phyloP scores from a whole-genome alignment of 92 coral and sea anemone species.

The Zoanthus sansibaricus region DNA sequence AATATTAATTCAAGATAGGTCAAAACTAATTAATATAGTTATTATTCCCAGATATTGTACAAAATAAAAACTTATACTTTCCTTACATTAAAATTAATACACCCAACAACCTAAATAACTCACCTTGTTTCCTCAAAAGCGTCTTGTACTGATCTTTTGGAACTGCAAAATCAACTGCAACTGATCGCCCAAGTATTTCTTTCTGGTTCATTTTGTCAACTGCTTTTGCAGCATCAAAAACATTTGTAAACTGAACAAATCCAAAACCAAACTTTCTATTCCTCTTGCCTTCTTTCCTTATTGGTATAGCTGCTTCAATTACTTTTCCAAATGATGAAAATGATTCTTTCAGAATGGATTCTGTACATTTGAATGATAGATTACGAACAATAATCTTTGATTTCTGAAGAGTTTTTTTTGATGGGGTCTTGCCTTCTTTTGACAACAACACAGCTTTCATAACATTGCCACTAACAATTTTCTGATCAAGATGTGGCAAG shows the following conservation, averaged over 20 bases:
- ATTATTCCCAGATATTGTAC: too few species aligned
- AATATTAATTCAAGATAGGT: too few species aligned
- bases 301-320: conserved; percentile 75
- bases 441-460: conserved; percentile 75
- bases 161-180: conserved; percentile 96
- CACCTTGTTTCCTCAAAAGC: conserved; percentile 50
- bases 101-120: neutral
- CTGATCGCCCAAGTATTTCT: conserved; percentile 86
- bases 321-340: conserved; percentile 83
- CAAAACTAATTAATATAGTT: too few species aligned
- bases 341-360: conserved; percentile 67
- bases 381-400: conserved; percentile 90
- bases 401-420: conserved; percentile 72
- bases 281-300: conserved; percentile 69
- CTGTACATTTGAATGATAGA: conserved; percentile 87
- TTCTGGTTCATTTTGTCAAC: conserved; percentile 82
- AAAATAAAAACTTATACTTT: too few species aligned
- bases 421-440: conserved; percentile 70
- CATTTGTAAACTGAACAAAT: conserved; percentile 90
- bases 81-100: too few species aligned
- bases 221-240: conserved; percentile 95
- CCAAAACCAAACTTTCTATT: conserved; percentile 86
- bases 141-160: conserved; percentile 72
- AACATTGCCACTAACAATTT: conserved; percentile 70
- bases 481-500: conserved; percentile 67